phyloP scores from a whole-genome alignment of 2,888 invertebrate species.

The Chymomyza procnemis region DNA sequence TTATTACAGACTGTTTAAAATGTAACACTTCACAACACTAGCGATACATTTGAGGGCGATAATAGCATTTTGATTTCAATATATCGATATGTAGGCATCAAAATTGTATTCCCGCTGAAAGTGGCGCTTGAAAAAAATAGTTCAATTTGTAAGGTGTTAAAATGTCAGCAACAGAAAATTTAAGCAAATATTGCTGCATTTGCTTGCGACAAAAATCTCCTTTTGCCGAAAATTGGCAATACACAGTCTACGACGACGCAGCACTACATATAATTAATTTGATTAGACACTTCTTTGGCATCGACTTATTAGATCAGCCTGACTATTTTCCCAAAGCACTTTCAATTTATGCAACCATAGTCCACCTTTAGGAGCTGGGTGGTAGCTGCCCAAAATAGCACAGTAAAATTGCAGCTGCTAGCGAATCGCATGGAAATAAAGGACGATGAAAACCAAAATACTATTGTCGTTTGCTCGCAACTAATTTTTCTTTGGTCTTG shows the following conservation, averaged over 20 bases:
- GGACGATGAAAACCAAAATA: neutral
- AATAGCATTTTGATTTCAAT: neutral
- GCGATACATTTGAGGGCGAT: neutral
- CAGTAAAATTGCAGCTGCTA: constrained; percentile 38
- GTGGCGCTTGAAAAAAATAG: neutral
- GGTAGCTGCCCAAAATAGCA: constrained; percentile 53
- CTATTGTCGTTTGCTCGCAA: neutral
- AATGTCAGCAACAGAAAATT: constrained; percentile 53
- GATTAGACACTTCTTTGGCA: constrained; percentile 56
- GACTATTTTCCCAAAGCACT: constrained; percentile 61
- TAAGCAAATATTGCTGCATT: constrained; percentile 66
- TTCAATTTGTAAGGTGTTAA: neutral
- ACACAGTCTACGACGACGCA: constrained; percentile 41
- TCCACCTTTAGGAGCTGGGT: constrained; percentile 63
- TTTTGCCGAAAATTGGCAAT: constrained; percentile 24
- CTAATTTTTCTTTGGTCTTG: constrained; percentile 33
- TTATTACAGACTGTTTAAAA: too few relatives aligned
- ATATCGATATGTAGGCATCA: neutral
- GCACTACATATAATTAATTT: constrained; percentile 53
- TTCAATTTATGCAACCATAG: constrained; percentile 65
- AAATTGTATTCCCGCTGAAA: neutral
- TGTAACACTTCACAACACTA: too few relatives aligned
- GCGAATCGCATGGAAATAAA: constrained; percentile 9
- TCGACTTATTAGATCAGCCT: constrained; percentile 57
- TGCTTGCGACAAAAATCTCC: constrained; percentile 56